Evolutionary conservation across 2,113 vertebrate species (phyloP).

Genomic region (Nothobranchius kuhntae): DNA sequence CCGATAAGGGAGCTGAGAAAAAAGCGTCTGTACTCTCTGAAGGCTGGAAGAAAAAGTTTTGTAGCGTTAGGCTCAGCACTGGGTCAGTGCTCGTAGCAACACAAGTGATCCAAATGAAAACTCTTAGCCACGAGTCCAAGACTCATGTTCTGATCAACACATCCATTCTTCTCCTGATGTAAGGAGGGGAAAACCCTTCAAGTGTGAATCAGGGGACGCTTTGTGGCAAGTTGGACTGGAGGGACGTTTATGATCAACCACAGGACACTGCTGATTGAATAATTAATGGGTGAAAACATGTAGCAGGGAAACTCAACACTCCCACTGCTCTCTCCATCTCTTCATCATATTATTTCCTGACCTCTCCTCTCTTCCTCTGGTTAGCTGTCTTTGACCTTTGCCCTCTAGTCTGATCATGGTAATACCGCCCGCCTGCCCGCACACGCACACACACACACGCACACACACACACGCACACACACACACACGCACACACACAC

Average conservation of each 20-base stretch:
- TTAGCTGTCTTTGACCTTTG: conserved; percentile 70
- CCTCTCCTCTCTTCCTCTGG: conserved; percentile 31
- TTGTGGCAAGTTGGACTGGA: conserved; percentile 53
- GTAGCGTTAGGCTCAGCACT: no score
- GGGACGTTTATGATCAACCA: conserved; percentile 65
- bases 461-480: conserved; percentile 18
- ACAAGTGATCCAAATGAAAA: no score
- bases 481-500: conserved; percentile 17
- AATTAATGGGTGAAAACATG: conserved; percentile 68
- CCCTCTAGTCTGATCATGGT: conserved; percentile 62
- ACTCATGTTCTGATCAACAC: not conserved
- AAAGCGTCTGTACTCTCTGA: no score
- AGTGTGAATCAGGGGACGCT: conserved; percentile 50
- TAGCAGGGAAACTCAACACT: conserved; percentile 52
- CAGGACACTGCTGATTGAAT: conserved; percentile 75
- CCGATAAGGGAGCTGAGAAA: no score
- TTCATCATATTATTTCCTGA: not conserved
- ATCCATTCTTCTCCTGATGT: not conserved
- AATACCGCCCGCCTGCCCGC: conserved; percentile 42
- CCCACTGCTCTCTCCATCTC: conserved; percentile 10
- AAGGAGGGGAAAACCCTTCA: conserved; percentile 4
- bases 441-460: conserved; percentile 33
- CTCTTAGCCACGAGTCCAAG: not conserved
- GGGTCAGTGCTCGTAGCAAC: no score
- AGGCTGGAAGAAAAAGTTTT: no score